phyloP scores from a whole-genome alignment of 2,888 invertebrate species.

The Automeris io region DNA sequence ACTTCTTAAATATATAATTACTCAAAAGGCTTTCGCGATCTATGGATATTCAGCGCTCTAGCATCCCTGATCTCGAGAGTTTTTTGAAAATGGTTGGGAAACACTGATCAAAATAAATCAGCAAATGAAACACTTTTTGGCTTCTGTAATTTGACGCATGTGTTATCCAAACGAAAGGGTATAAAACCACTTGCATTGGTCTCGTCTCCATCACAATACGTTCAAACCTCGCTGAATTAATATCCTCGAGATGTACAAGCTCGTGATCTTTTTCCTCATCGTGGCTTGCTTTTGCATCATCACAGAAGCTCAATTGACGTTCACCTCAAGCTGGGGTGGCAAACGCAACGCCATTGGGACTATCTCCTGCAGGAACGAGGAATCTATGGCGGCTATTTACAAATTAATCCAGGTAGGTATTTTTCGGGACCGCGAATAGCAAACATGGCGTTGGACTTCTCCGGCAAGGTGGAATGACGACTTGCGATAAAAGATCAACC shows the following conservation, averaged over 20 bases:
- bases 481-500: too few relatives aligned
- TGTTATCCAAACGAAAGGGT: conserved; percentile 10
- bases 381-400: conserved; percentile 47
- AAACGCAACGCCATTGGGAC: conserved; percentile 44
- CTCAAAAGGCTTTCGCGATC: too few relatives aligned
- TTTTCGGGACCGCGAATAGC: too few relatives aligned
- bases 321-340: conserved; percentile 76
- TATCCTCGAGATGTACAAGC: conserved; percentile 33
- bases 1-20: too few relatives aligned
- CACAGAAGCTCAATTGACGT: conserved; percentile 70
- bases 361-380: conserved; percentile 50
- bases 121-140: conserved; percentile 21
- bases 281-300: conserved; percentile 40
- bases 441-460: too few relatives aligned
- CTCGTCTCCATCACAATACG: too few relatives aligned
- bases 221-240: conserved; percentile 19
- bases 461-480: too few relatives aligned
- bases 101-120: too few relatives aligned
- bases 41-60: too few relatives aligned
- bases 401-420: conserved; percentile 63
- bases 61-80: too few relatives aligned
- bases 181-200: conserved; percentile 31
- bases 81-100: too few relatives aligned
- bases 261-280: conserved; percentile 33
- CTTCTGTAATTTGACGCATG: conserved; percentile 27